These are phyloP conservation scores for Hypena proboscidalis DNA, from an alignment of 2,888 invertebrate genomes.

Conservation along the genomic window DNA sequence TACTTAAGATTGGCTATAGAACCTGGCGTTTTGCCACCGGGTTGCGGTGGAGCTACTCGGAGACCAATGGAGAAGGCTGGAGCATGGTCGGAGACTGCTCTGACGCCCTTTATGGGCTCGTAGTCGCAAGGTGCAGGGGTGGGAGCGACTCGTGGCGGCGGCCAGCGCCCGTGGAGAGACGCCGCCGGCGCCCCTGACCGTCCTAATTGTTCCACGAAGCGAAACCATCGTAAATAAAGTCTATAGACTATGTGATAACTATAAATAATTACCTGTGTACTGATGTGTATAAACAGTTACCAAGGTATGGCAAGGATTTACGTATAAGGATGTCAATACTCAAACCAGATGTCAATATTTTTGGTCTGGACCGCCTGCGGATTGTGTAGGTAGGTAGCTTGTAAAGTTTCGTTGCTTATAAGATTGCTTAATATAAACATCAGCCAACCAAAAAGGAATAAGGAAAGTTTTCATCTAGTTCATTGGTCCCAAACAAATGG, in stretches of 20 bases:
- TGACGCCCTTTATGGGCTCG: conserved; percentile 89
- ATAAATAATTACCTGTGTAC: conserved; percentile 9
- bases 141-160: conserved; percentile 86
- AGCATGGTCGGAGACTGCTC: conserved; percentile 80
- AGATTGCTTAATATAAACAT: too few species aligned
- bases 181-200: conserved; percentile 91
- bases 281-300: conserved; percentile 1
- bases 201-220: conserved; percentile 54
- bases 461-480: too few species aligned
- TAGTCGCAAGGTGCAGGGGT: conserved; percentile 97
- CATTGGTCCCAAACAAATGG: too few species aligned
- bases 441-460: too few species aligned
- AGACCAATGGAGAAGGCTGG: conserved; percentile 88
- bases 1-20: conserved; percentile 20
- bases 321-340: too few species aligned
- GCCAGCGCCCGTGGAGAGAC: conserved; percentile 92
- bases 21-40: conserved; percentile 82
- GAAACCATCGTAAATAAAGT: conserved; percentile 24
- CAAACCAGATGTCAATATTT: too few species aligned
- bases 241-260: conserved; percentile 8
- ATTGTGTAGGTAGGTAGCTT: too few species aligned
- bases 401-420: too few species aligned
- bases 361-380: too few species aligned
- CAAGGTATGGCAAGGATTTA: background rate
- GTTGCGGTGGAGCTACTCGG: conserved; percentile 78